phyloP scores from a whole-genome alignment of 2,113 vertebrate species.

The Chamaetylas fuelleborni region DNA sequence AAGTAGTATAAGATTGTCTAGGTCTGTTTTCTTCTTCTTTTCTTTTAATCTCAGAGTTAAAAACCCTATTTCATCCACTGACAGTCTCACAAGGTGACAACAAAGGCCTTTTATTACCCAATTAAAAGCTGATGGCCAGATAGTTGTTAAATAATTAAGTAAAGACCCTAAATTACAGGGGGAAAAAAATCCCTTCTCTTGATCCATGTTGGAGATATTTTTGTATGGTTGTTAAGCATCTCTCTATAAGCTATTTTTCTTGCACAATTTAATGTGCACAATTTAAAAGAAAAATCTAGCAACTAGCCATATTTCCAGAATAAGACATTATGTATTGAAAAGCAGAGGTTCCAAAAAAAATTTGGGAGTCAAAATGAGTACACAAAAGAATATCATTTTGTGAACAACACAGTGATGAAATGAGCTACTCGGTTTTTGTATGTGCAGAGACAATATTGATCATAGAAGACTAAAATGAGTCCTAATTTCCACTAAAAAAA shows the following conservation, averaged over 20 bases:
- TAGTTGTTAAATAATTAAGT: conserved; percentile 19
- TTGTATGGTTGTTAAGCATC: background rate
- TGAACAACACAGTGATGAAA: background rate
- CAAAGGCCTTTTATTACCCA: conserved; percentile 56
- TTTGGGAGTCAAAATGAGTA: background rate
- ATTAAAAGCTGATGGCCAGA: conserved; percentile 16
- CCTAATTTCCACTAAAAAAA: background rate
- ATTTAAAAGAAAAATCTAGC: background rate
- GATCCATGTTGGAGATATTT: background rate
- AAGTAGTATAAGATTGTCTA: background rate
- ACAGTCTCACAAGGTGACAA: conserved; percentile 19
- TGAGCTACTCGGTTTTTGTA: background rate
- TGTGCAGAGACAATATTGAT: background rate
- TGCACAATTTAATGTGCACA: background rate
- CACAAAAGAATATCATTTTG: background rate
- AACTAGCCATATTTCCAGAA: background rate
- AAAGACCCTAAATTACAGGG: background rate
- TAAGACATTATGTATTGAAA: background rate
- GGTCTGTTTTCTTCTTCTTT: background rate
- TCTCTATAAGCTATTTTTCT: background rate
- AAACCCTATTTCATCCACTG: background rate
- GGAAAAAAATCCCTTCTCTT: background rate
- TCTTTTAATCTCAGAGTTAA: background rate
- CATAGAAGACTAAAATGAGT: background rate
- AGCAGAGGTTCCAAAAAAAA: background rate